Evolutionary conservation across 2,888 invertebrate species (phyloP), one percentile per base, ranked within the genome.

Genomic region (Hypomecis atomaria): DNA sequence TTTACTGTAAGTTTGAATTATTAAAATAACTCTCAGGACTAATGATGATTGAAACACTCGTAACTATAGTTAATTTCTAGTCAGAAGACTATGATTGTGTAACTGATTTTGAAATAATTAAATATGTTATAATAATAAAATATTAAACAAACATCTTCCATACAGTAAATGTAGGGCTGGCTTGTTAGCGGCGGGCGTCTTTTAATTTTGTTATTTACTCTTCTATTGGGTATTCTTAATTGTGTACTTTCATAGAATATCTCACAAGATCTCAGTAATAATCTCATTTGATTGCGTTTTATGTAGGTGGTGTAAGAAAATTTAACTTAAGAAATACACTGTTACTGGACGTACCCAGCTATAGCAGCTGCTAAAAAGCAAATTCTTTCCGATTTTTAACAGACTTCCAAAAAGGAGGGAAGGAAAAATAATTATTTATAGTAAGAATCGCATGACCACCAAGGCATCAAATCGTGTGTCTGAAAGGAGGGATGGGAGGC

Each of bases 71-170:
- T 85, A 80, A 83, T 89, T 89, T 92, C 92, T 92, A 91, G 92
- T 92, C 91, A 90, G 78, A 82, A 82, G 89, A 90, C 89, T 90
- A 90, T 83, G 82, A 86, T 87, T 86, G 87, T 89, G 86, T 89
- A 85, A 83, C 82, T 84, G 75, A 77, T 79, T 73, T 74, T 74
- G 76, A 71, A 77, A 59, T 59, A 43, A 36, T 40, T 7, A 23
- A 23, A 23, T 59, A 63, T 63, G 59, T 52, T 56, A 42, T 48
- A 37, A 56, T 52, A 38, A 23, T 54, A 49, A 40, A 38, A 44
- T 50, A 11, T 55, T 8, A 55, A 23, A 33, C 3, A 47, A 52
- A 6, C 33, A 33, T 23, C 13, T 10, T 6, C 43, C 43, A 47
- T 34, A 57, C 37, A 40, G 50, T 57, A 43, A 63, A 49, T 36